phyloP scores from a whole-genome alignment of 2,888 invertebrate species.

The Lasioglossum vierecki region DNA sequence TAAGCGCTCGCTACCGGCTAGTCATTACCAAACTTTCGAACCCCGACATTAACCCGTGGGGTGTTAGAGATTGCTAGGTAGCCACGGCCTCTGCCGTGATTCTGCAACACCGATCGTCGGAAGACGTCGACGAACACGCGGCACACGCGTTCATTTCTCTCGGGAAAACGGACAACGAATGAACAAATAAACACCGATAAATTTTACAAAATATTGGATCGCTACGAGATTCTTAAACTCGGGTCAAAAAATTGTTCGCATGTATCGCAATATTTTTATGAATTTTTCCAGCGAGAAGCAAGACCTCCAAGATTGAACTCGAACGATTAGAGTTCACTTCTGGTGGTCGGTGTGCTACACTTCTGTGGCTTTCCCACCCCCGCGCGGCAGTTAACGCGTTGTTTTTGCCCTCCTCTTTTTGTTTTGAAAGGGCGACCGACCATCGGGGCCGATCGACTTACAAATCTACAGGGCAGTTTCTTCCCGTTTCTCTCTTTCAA shows the following conservation, averaged over 20 bases:
- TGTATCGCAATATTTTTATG: no score
- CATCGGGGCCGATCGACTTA: conserved; percentile 70
- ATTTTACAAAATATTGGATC: no score
- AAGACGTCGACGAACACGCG: conserved; percentile 14
- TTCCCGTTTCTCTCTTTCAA: conserved; percentile 71
- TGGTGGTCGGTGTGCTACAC: conserved; percentile 56
- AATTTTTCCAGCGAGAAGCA: no score
- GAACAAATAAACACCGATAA: no score
- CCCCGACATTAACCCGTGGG: conserved; percentile 57
- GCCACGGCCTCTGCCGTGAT: conserved; percentile 19
- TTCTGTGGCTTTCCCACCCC: conserved; percentile 49
- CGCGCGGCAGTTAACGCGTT: conserved; percentile 34
- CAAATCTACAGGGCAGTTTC: conserved; percentile 54
- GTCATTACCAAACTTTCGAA: conserved; percentile 66
- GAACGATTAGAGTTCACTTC: no score
- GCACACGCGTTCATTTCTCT: not conserved
- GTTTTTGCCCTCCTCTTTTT: conserved; percentile 61
- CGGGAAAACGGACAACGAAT: not conserved
- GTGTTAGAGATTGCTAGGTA: conserved; percentile 61
- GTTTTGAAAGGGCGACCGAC: conserved; percentile 59
- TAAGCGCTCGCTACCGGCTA: conserved; percentile 60
- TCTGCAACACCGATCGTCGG: not conserved
- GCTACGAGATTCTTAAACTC: no score
- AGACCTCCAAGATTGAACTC: no score
- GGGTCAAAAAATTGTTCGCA: no score